Evolutionary conservation across 2,888 invertebrate genomes (phyloP).

Genomic region (Ctena decussata): DNA sequence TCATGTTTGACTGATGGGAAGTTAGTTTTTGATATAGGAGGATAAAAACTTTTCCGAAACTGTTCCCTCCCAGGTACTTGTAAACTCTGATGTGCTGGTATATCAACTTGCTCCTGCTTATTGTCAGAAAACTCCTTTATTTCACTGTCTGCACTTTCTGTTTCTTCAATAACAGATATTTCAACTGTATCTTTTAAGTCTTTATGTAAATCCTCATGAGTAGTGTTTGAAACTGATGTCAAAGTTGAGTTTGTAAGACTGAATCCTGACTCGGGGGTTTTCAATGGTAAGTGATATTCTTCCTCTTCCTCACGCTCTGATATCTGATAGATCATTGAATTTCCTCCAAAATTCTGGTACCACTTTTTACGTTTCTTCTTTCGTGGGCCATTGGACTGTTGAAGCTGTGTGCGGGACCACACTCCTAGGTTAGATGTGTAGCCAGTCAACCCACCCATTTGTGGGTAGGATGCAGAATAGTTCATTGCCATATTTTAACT

Average conservation of each 20-base stretch:
- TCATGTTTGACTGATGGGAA: neutral
- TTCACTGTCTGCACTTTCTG: neutral
- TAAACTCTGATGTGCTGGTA: neutral
- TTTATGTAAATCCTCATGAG: neutral
- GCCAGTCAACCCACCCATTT: constrained; percentile 45
- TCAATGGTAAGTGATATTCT: neutral
- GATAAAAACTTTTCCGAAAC: neutral
- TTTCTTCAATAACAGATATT: neutral
- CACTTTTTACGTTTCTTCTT: constrained; percentile 45
- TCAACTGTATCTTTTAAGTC: neutral
- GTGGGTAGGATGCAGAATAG: constrained; percentile 34
- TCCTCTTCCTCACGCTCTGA: constrained; percentile 51
- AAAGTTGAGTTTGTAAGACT: neutral
- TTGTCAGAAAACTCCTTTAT: neutral
- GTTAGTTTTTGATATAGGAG: neutral
- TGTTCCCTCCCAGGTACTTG: neutral
- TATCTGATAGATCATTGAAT: constrained; percentile 54
- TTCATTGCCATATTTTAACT: constrained; percentile 13
- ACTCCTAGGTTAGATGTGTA: constrained; percentile 60
- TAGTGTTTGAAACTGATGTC: neutral
- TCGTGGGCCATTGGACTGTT: constrained; percentile 17
- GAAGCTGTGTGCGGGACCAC: constrained; percentile 50
- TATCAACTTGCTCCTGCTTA: neutral
- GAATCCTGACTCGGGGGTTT: neutral
- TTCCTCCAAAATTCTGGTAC: constrained; percentile 44